phyloP scores from a whole-genome alignment of 2,113 vertebrate genomes.

The Pica pica region DNA sequence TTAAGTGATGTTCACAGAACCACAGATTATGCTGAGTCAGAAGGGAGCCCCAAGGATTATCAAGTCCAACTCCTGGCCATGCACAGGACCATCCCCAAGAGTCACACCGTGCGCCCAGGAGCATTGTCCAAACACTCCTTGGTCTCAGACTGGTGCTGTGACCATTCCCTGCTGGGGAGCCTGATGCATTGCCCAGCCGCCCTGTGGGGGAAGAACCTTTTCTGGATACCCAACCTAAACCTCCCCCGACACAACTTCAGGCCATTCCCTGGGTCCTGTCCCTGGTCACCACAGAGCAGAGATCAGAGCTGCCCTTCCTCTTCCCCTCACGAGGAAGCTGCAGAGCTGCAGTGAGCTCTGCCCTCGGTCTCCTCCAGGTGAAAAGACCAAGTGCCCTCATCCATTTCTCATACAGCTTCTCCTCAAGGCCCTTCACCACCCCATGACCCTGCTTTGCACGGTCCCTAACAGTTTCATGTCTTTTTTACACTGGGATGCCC shows the following conservation, averaged over 20 bases:
- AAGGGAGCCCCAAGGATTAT: neutral
- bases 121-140: too few species aligned
- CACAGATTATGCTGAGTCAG: too few species aligned
- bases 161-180: neutral
- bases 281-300: neutral
- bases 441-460: neutral
- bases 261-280: neutral
- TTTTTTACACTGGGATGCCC: fast-evolving
- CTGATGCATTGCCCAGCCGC: neutral
- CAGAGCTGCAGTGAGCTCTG: neutral
- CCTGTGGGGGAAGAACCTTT: neutral
- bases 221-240: neutral
- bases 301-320: neutral
- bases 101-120: neutral
- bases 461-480: neutral
- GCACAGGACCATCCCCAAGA: neutral
- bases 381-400: neutral
- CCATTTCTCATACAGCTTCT: too few species aligned
- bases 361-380: neutral
- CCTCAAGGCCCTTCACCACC: neutral
- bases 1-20: neutral
- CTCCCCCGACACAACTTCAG: neutral
- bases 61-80: neutral
- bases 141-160: neutral
- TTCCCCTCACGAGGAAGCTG: neutral